Evolutionary conservation across 2,113 vertebrate genomes (phyloP).

Genomic region (Strix aluco): DNA sequence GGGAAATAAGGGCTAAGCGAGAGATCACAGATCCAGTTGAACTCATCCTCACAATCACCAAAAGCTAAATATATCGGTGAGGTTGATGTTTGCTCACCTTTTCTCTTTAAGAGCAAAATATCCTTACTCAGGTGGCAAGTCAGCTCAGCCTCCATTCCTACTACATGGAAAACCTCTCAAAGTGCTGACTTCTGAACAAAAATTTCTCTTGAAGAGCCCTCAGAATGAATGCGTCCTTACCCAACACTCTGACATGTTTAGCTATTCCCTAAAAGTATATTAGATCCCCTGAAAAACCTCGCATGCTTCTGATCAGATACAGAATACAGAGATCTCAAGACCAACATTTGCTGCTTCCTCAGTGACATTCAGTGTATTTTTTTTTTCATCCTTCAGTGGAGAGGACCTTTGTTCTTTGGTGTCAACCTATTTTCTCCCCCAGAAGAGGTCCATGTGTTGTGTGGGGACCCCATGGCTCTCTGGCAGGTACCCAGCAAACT

Average conservation of each 20-base stretch:
- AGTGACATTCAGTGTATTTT: fast-evolving
- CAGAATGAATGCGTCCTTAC: background rate
- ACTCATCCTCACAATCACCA: background rate
- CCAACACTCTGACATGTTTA: background rate
- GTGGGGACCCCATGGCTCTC: fast-evolving
- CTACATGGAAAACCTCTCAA: background rate
- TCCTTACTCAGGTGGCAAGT: background rate
- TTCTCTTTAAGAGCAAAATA: background rate
- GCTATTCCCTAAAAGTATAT: background rate
- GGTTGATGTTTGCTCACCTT: background rate
- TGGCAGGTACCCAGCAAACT: background rate
- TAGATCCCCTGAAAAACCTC: background rate
- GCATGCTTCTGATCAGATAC: background rate
- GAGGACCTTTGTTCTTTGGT: background rate
- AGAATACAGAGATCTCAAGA: background rate
- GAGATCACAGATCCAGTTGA: background rate
- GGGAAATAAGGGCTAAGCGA: background rate
- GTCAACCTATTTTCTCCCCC: background rate
- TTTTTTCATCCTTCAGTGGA: background rate
- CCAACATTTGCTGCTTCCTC: background rate
- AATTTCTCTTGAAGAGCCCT: background rate
- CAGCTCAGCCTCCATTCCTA: background rate
- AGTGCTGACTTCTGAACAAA: background rate
- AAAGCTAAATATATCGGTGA: background rate
- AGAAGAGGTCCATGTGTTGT: background rate